Percentiles rank a stretch among this genome's conserved stretches.
phyloP scores from a whole-genome alignment of 2,113 vertebrate genomes.

The Lasiurus cinereus region DNA sequence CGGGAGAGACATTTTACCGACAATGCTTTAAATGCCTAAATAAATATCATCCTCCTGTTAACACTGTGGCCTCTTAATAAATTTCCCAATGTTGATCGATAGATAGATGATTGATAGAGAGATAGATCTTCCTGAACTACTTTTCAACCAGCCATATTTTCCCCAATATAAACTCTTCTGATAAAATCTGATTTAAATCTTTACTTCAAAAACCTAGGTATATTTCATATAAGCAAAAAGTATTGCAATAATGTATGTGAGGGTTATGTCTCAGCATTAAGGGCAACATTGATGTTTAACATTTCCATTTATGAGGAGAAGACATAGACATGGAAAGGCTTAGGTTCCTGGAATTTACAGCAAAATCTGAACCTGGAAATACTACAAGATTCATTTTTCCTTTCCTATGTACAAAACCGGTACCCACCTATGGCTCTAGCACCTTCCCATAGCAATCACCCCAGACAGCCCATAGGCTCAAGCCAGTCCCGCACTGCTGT shows the following conservation, averaged over 20 bases:
- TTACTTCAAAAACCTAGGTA: constrained; percentile 51
- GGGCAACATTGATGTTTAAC: neutral
- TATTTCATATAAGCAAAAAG: constrained; percentile 41
- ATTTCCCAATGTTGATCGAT: neutral
- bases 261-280: neutral
- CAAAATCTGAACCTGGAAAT: constrained; percentile 20
- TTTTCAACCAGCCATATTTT: constrained; percentile 26
- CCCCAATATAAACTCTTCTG: constrained; percentile 7
- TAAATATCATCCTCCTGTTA: constrained; percentile 36
- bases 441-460: neutral
- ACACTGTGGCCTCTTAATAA: constrained; percentile 9
- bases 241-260: neutral
- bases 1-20: neutral
- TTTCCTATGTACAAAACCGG: neutral
- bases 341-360: constrained; percentile 8
- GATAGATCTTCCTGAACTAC: constrained; percentile 12
- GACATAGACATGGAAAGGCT: neutral
- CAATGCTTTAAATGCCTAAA: constrained; percentile 44
- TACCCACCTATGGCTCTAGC: neutral
- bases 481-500: neutral
- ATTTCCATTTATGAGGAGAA: neutral
- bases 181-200: constrained; percentile 16
- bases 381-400: constrained; percentile 2
- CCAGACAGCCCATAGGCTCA: neutral
- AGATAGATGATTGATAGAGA: neutral